Evolutionary conservation across 1,140 invertebrate species (phyloP).

Genomic region (Holcopasites calliopsidis): DNA sequence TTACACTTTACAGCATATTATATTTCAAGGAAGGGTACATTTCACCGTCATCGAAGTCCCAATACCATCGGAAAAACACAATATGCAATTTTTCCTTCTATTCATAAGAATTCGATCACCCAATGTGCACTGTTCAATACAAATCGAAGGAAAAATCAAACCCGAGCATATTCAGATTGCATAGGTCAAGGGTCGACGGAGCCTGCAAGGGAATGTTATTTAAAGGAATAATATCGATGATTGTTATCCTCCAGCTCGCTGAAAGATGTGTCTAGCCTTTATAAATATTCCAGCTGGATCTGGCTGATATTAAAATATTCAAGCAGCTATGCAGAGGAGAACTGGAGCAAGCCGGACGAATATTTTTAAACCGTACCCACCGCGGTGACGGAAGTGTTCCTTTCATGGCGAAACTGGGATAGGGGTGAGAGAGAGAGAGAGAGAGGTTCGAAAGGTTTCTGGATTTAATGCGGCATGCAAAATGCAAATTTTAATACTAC

Average conservation of each 20-base stretch:
- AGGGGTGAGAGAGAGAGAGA: not conserved
- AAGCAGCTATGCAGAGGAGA: not conserved
- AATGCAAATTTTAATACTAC: slow-evolving; percentile 27
- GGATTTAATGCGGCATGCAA: slow-evolving; percentile 20
- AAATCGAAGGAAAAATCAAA: not conserved
- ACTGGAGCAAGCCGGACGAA: slow-evolving; percentile 35
- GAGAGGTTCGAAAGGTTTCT: slow-evolving; percentile 15
- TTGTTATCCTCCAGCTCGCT: not conserved
- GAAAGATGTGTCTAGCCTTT: not conserved
- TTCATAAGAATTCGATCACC: too few relatives aligned
- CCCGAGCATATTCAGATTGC: too few relatives aligned
- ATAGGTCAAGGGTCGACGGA: slow-evolving; percentile 7
- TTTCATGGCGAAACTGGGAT: slow-evolving; percentile 5
- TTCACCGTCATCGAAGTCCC: too few relatives aligned
- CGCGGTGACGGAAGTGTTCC: slow-evolving; percentile 24
- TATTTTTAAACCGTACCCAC: slow-evolving; percentile 42
- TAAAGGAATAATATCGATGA: not conserved
- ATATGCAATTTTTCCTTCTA: too few relatives aligned
- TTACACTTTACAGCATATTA: too few relatives aligned
- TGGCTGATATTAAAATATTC: slow-evolving; percentile 35
- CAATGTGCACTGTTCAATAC: too few relatives aligned
- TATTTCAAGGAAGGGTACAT: too few relatives aligned
- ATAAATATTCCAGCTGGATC: slow-evolving; percentile 20
- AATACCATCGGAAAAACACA: too few relatives aligned
- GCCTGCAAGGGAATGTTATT: not conserved